Evolutionary conservation across 2,113 vertebrate species (phyloP), one percentile per base, ranked within the genome.

Genomic region (Genyomyrus donnyi): DNA sequence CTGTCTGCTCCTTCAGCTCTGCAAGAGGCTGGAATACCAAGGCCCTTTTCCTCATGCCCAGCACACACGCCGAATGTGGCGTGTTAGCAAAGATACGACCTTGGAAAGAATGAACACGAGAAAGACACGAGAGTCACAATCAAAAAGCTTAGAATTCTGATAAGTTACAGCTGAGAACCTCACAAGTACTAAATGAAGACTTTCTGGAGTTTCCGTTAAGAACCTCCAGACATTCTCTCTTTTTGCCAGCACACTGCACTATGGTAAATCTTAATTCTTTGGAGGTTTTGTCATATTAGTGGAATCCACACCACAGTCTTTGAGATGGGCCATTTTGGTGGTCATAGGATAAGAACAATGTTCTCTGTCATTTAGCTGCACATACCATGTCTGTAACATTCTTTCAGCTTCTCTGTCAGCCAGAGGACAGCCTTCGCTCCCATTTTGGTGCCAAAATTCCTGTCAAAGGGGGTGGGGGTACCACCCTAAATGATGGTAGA

Each of bases 371-470:
- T 35, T 89, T 15, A 45, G 31, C n/a, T 15, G 39, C 35, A 53
- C 84, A 93, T 89, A 98, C 97, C 97, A 0, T 98, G 97, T 92
- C 97, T 96, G 92, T 96, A 96, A 90, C 96, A 97, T 90, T 97
- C 97, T 94, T 98, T 97, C 92, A 98, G 94, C 92, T 98, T 98
- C 58, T 96, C 96, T 0, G 96, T 96, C 93, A 98, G 94, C 97
- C 97, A 98, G 1, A 96, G 94, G 92, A 98, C 96, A 2, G 97
- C 95, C 91, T 98, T 98, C 46, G 97, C 94, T 0, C 97, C 97
- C 97, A 98, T 97, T 93, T 98, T 98, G 24, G 97, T 98, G 90
- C 94, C 97, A 85, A 98, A 98, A 90, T 98, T 98, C 92, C 97
- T 96, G 94, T 98, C 97, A 49, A 98, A 98, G 5, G 97, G 97